Base-by-base conservation (phyloP, 2,113 vertebrate genomes). In the Neogobius melanostomus region DNA sequence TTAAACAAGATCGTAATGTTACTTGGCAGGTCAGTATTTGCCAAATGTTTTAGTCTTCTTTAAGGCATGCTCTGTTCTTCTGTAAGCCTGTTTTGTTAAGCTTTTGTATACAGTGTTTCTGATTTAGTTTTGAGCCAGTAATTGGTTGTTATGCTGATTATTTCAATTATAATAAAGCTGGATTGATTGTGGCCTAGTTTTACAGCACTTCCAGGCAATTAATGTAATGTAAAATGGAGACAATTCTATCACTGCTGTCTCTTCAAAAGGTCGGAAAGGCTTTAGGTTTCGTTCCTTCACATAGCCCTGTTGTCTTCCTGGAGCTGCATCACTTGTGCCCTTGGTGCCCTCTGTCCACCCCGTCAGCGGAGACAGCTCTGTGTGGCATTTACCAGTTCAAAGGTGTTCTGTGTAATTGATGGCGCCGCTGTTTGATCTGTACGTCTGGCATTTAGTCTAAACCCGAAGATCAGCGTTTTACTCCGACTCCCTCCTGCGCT, bases 371-470 rank as follows among this genome's bases (percentile, higher is more conserved):
- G 64, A 71, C 63, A 82, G 73, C 84, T 76, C 69, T 44, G n/a
- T 46, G 63, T 87, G 81, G 71, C 81, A 87, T 91, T 90, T 85
- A 68, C 71, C 52, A 67, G 80, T 87, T 87, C 83, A 81, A 80
- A 81, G 78, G 80, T 80, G 80, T 69, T 73, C 66, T 71, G 52
- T 83, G 69, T 88, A 86, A 89, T 86, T 90, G 86, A 90, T 89
- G 82, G 72, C 68, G 64, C 73, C 66, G 59, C 57, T 75, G 77
- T 89, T 90, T 89, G 90, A 89, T 91, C 82, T 84, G 68, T 65
- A 64, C 69, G 36, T 64, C 54, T 85, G 83, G 77, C 84, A 86
- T 90, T 88, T 90, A 87, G 76, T 82, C 79, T 71, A 8, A 71
- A 69, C 59, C 62, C 59, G 52, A 75, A 74, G 75, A 61, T 45